Base-by-base conservation (phyloP, 1,140 invertebrate species). In the Hetaerina americana region DNA sequence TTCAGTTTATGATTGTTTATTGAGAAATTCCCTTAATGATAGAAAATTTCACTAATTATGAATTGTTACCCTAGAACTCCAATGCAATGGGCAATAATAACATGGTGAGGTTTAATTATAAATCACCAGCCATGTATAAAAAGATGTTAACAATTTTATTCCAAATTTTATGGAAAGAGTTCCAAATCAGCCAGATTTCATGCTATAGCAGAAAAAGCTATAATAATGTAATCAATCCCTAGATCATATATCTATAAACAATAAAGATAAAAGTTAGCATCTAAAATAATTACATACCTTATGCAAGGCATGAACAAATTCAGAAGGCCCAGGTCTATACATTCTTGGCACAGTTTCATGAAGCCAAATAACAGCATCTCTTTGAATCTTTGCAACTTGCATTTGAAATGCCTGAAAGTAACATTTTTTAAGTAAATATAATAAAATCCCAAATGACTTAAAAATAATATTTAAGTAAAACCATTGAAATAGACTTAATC, bases 291-390 rank as follows among this genome's bases (percentile, higher is more conserved):
- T n/a, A n/a, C n/a, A 71, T 66, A 87, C 85, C 81, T 97, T 97
- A 76, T 94, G 90, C 31, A 97, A 80, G 26, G 89, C 90, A 74
- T 90, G 89, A 68, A 90, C 83, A 77, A 91, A 92, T 72, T 95
- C 93, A 29, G 83, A 84, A 12, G 87, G 82, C 26, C 85, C 86
- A 2, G 93, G 87, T 67, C 89, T 85, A 79, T 91, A 94, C 49
- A 92, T 82, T 70, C 88, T 87, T 31, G 89, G 85, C 10, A 92
- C 93, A 10, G 87, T 85, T 73, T 90, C 89, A 72, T 94, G 89
- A 73, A 98, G 82, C 95, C 96, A 98, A 74, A 85, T 88, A 0
- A 95, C 84, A 5, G 89, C 86, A 77, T 95, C 91, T 72, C 89
- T 81, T 80, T 96, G 92, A 69, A 96, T 93, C 28, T 85, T 86